phyloP scores from a whole-genome alignment of 2,797 vertebrate species.

The Pelobates cultripes region DNA sequence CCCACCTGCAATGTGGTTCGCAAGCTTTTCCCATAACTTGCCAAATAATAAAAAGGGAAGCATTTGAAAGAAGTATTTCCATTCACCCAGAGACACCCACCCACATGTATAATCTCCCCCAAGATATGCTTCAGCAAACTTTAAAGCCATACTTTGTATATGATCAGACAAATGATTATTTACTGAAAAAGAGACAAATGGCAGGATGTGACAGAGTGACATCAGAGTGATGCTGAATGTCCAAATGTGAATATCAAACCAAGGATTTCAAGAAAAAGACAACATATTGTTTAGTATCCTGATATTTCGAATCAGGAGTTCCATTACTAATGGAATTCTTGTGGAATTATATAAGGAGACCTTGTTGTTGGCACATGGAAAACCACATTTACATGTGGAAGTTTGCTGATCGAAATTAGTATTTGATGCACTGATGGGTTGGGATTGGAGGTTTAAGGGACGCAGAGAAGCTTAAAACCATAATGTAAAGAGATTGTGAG shows the following conservation, averaged over 20 bases:
- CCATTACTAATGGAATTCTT: no score
- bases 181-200: slow-evolving; percentile 21
- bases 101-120: slow-evolving; percentile 32
- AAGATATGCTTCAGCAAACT: slow-evolving; percentile 47
- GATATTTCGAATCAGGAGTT: no score
- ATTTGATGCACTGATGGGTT: no score
- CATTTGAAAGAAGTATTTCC: slow-evolving; percentile 59
- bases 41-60: slow-evolving; percentile 47
- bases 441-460: no score
- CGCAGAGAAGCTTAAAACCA: no score
- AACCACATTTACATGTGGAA: no score
- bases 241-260: neutral
- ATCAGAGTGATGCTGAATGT: neutral
- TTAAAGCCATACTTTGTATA: slow-evolving; percentile 29
- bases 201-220: slow-evolving; percentile 28
- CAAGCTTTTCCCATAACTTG: slow-evolving; percentile 50
- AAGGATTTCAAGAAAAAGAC: no score
- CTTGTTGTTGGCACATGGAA: no score
- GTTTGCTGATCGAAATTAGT: no score
- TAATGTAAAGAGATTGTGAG: no score
- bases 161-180: slow-evolving; percentile 10
- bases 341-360: no score
- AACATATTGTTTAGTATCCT: no score
- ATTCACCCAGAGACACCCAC: slow-evolving; percentile 59
- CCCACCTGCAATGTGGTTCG: slow-evolving; percentile 44